Base-by-base conservation (phyloP, 2,113 vertebrate species). In the Larimichthys polyactis region DNA sequence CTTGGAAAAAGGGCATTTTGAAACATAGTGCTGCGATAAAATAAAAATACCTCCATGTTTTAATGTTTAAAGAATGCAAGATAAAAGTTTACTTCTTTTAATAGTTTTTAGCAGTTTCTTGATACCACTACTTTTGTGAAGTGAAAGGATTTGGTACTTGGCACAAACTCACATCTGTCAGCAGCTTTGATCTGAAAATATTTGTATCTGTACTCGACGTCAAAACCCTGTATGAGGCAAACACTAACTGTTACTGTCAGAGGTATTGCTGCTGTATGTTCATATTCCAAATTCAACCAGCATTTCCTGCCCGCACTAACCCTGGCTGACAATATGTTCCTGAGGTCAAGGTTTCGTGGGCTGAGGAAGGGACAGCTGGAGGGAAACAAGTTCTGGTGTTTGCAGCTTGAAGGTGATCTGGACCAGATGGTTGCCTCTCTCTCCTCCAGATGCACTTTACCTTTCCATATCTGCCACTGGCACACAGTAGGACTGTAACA, bases 321-420 rank as follows among this genome's bases (percentile, higher is more conserved):
- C 36, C 22, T 17, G 80, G 74, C 67, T 65, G 77, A 83, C 76
- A 64, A 5, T 19, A 14, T 27, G 43, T 46, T 79, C 55, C 79
- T 2, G 16, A 48, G 80, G 74, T 90, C 80, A 72, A 65, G 52
- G 20, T 36, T 59, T 24, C 0, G 43, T 51, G 40, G 46, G 15
- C 64, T 57, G 4, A 43, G 63, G 55, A 36, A 62, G 43, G 76
- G 57, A 76, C 71, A 62, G 81, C 70, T 78, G 78, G 49, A 48
- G 49, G 58, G 16, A 24, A 68, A 57, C 15, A 77, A 46, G 36
- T 60, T 49, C 59, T 74, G 77, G 59, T 75, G 59, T 72, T 16
- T 81, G 87, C 80, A 73, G 81, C 58, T 76, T 84, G 85, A 90
- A 91, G 91, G 86, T 90, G 91, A 91, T 90, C 85, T 60, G 78